These are phyloP conservation scores for Porites divaricata DNA, from an alignment of 92 coral and sea anemone genomes.

Conservation along the genomic window DNA sequence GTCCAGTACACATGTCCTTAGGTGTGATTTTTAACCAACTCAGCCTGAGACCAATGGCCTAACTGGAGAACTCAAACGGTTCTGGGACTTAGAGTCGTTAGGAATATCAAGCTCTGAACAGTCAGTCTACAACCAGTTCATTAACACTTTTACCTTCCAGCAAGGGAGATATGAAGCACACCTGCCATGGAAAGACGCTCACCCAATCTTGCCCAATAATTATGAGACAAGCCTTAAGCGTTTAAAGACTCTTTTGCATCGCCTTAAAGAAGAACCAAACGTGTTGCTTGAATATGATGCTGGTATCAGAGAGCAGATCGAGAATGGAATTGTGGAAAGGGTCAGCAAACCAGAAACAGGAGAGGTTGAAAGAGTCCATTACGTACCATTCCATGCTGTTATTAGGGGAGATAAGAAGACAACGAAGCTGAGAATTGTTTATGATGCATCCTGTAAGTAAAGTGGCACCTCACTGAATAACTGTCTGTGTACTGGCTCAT, in stretches of 20 bases:
- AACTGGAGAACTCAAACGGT: slow-evolving; percentile 36
- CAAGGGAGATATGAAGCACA: slow-evolving; percentile 58
- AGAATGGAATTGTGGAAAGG: slow-evolving; percentile 41
- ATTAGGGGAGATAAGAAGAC: slow-evolving; percentile 56
- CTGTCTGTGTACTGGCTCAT: slow-evolving; percentile 45
- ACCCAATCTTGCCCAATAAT: slow-evolving; percentile 55
- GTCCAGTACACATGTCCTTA: slow-evolving; percentile 55
- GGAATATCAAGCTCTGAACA: slow-evolving; percentile 44
- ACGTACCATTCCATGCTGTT: slow-evolving; percentile 60
- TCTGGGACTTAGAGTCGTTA: slow-evolving; percentile 59
- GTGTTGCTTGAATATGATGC: slow-evolving; percentile 31
- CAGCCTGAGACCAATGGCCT: slow-evolving; percentile 6
- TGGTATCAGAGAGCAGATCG: slow-evolving; percentile 44
- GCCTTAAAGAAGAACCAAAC: slow-evolving; percentile 15
- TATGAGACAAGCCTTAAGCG: slow-evolving; percentile 61
- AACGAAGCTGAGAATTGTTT: slow-evolving; percentile 56
- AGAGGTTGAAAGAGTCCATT: slow-evolving; percentile 52
- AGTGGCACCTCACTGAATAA: slow-evolving; percentile 49
- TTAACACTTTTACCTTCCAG: slow-evolving; percentile 30
- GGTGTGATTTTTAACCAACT: slow-evolving; percentile 42
- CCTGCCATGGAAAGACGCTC: slow-evolving; percentile 62
- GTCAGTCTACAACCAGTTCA: slow-evolving; percentile 48
- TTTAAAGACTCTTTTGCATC: slow-evolving; percentile 42
- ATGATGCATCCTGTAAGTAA: slow-evolving; percentile 54
- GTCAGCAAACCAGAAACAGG: slow-evolving; percentile 23